Conservation (phyloP, 1,140 invertebrate genomes). For the Gryon sp. region DNA sequence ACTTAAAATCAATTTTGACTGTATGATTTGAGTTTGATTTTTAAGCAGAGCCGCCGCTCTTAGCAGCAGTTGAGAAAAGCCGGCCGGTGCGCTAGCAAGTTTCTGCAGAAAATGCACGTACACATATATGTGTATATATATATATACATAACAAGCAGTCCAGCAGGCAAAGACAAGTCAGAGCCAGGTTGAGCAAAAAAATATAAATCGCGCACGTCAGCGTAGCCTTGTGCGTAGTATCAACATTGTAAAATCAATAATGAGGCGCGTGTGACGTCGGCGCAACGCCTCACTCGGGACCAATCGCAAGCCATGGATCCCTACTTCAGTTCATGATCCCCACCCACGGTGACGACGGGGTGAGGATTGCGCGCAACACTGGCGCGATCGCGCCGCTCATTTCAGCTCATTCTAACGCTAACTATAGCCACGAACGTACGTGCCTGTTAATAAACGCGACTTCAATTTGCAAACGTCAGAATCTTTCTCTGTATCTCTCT, state of each 20-base stretch:
- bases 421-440: conserved; percentile 51
- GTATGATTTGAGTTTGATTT: no score
- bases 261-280: conserved; percentile 71
- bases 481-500: no score
- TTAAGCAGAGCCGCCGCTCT: no score
- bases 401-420: conserved; percentile 69
- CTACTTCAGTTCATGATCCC: conserved; percentile 14
- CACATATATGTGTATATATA: no score
- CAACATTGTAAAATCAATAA: conserved; percentile 79
- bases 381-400: conserved; percentile 40
- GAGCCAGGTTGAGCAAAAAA: conserved; percentile 26
- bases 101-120: no score
- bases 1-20: no score
- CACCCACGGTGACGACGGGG: no score
- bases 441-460: not conserved
- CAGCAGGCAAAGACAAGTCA: conserved; percentile 1
- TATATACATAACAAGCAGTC: conserved; percentile 66
- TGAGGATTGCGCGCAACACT: no score
- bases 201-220: conserved; percentile 62
- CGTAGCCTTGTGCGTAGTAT: conserved; percentile 72
- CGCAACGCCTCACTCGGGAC: conserved; percentile 72
- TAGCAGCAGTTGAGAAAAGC: no score
- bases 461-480: no score
- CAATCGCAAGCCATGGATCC: conserved; percentile 63
- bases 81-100: no score